Conservation (phyloP, 2,797 vertebrate genomes). For the Geotrypetes seraphini region DNA sequence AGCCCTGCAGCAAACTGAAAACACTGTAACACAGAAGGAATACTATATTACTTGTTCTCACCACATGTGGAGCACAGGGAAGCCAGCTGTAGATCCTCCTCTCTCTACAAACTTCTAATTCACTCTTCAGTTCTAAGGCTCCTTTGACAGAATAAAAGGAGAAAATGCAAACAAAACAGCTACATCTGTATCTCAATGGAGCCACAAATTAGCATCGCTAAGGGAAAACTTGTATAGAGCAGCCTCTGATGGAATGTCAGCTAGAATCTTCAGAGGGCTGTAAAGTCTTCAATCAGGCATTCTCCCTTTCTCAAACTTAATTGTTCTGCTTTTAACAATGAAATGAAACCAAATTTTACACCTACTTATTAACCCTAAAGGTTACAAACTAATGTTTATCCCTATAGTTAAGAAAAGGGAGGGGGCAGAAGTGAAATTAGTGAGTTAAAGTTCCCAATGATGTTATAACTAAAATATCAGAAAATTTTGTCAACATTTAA, state of each 20-base stretch:
- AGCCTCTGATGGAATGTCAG: not conserved
- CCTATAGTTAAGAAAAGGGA: no score
- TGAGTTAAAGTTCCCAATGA: no score
- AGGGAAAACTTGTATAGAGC: not conserved
- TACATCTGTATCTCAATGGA: slow-evolving; percentile 1
- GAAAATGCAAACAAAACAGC: slow-evolving; percentile 18
- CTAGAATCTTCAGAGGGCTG: slow-evolving; percentile 3
- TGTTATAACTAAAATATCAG: no score
- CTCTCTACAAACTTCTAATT: not conserved
- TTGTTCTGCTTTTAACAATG: slow-evolving; percentile 6
- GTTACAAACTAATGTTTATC: not conserved
- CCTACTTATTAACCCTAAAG: slow-evolving; percentile 11
- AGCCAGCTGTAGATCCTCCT: not conserved
- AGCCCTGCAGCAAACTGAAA: no score
- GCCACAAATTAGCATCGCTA: not conserved
- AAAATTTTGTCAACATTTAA: no score
- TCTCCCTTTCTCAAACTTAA: not conserved
- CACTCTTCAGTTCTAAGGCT: not conserved
- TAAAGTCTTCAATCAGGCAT: not conserved
- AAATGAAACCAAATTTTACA: slow-evolving; percentile 21
- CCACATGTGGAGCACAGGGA: not conserved
- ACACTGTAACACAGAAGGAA: no score
- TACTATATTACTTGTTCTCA: no score
- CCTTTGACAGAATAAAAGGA: slow-evolving; percentile 5
- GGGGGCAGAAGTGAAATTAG: no score